Base-by-base conservation (phyloP, 2,113 vertebrate genomes). In the Orthonyx spaldingii region DNA sequence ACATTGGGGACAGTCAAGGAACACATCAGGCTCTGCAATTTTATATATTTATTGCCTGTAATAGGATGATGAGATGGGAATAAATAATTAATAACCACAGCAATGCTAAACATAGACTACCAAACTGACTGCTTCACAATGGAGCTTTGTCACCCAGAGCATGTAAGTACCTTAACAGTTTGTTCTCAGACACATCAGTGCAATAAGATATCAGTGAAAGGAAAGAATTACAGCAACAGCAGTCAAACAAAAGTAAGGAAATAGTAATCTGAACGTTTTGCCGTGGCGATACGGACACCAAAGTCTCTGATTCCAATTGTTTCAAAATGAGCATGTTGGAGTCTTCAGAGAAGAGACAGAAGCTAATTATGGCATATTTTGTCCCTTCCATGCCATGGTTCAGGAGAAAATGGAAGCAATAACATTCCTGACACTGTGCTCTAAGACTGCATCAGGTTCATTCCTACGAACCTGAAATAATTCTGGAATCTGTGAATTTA, bases 11-110 rank as follows among this genome's bases (percentile, higher is more conserved):
- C 33, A 65, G 35, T 27, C 23, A 55, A 86, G 41, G 72, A 89
- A 84, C 44, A 56, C 55, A 80, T 52, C 30, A 59, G 33, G 22
- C 69, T 89, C 16, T 52, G 39, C 28, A 78, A 68, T 59, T 91
- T 87, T 85, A 33, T 93, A 42, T 23, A 92, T 87, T 86, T 75
- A 59, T 91, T 96, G 64, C n/a, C 68, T 93, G 49, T 88, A 92
- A 91, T 53, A 92, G 39, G 30, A 44, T 93, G 84, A 89, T 94
- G 53, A 92, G 74, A 68, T 81, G 10, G 37, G 33, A 84, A 92
- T 97, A 87, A 95, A 96, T 90, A 90, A 94, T 91, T 84, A 90
- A 95, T 94, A 92, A 87, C 18, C 69, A 57, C 27, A 83, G 11
- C 19, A 74, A 50, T 71, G 47, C 70, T 82, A 84, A 93, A 89